Base-by-base conservation (phyloP, 2,797 vertebrate genomes). In the Spinus pinus region DNA sequence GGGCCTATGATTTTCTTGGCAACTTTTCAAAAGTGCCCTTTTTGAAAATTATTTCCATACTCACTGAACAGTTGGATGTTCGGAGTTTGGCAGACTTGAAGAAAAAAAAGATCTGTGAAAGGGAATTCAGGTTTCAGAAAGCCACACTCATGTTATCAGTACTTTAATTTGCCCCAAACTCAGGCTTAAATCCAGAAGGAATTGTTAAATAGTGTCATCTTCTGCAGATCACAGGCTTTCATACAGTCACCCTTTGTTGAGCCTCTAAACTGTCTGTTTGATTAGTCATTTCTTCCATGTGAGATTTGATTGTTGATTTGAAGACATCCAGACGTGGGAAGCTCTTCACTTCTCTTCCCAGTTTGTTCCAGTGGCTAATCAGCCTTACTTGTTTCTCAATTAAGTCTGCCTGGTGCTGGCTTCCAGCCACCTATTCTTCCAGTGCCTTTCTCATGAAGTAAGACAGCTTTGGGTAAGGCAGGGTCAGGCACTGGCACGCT, bases 301-400 rank as follows among this genome's bases (percentile, higher is more conserved):
- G 87, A 94, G 80, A 69, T 86, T 67, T 88, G 54, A 93, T 75
- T 93, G 82, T 75, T 91, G 87, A 78, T 87, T 91, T 96, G 96
- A 95, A 94, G 80, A 83, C 54, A 86, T 93, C 65, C 95, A 95
- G 96, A 72, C 39, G 0, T 13, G 31, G 65, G 78, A 94, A 90
- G 54, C 22, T 28, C 31, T 88, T 35, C 10, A 4, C 19, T 57
- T 81, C 75, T 74, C 57, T 74, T 83, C 2, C 0, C 15, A 2
- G 61, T 67, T 83, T 69, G 39, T 81, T 94, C 69, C 91, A 90
- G 57, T 66, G 54, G 54, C 72, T 96, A 88, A 94, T 94, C 79
- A 47, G 46, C 60, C 69, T 69, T 77, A 66, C 54, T 96, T 91
- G 46, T 54, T 93, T 71, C 82, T 93, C 87, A 90, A 25, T 93